Base-by-base conservation (phyloP, 2,113 vertebrate species). In the Actenoides lindsayi region DNA sequence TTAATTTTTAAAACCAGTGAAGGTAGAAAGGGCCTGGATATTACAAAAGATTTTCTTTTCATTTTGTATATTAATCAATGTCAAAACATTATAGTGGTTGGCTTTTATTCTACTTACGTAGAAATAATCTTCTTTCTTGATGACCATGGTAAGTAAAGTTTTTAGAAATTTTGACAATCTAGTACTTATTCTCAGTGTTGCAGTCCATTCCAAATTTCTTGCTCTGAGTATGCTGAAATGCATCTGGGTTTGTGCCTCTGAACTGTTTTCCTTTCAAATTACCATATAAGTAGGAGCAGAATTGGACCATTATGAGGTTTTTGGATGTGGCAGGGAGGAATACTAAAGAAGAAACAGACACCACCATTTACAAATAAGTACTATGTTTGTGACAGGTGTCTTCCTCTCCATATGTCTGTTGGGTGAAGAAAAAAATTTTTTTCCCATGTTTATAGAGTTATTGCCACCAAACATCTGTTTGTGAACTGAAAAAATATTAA, bases 401-500 rank as follows among this genome's bases (percentile, higher is more conserved):
- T 69, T 92, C 46, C 31, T 83, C 71, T 89, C 80, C 76, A 60
- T 92, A 63, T 2, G 15, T 93, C 85, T 92, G 73, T 90, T 83
- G 65, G 65, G 63, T 84, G 68, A 76, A 87, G 80, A 92, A 92
- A 86, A 75, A 18, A 14, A 13, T 77, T 89, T 90, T 85, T 17
- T 70, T 89, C 67, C 48, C 73, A 13, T 87, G 53, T 93, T 94
- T 96, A 64, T 68, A 65, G 65, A 71, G 68, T 25, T 89, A 81
- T 81, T 92, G 68, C 92, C 88, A 92, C 16, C 54, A 89, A 94
- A 86, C 48, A 86, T 90, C 63, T 90, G 77, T 89, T 89, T 82
- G 56, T 79, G 85, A 93, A 62, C 17, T 4, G 30, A 94, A 90
- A 90, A 67, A 75, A 60, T 92, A 90, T 2, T 81, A 83, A 68